Conservation (phyloP, 2,797 vertebrate genomes). For the Xiphophorus birchmanni region DNA sequence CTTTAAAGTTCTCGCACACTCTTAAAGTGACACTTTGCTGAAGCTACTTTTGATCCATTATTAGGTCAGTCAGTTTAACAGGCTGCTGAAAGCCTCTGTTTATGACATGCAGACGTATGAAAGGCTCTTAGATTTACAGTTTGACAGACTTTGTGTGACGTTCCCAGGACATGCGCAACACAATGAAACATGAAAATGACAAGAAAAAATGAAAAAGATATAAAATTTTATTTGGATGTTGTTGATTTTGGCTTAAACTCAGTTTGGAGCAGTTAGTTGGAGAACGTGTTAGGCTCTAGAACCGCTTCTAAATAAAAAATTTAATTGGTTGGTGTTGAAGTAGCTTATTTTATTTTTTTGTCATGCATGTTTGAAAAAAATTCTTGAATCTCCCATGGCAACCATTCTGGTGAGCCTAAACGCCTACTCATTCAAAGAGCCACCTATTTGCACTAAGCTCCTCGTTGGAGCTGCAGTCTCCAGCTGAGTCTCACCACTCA, state of each 20-base stretch:
- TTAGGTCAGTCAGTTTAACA: neutral
- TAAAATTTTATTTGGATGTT: neutral
- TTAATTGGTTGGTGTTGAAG: neutral
- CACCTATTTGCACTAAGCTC: neutral
- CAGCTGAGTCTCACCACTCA: neutral
- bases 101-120: neutral
- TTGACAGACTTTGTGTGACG: neutral
- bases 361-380: neutral
- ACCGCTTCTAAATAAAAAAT: neutral
- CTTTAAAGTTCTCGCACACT: neutral
- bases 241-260: neutral
- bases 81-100: neutral
- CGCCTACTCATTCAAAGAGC: neutral
- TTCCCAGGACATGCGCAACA: neutral
- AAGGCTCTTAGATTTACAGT: neutral
- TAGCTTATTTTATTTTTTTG: neutral
- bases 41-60: neutral
- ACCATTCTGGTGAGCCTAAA: too few relatives aligned
- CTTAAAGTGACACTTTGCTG: neutral
- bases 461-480: neutral
- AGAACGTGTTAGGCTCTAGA: neutral
- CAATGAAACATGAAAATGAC: neutral
- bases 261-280: neutral
- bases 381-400: neutral
- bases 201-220: neutral